Base-by-base conservation (phyloP, 1,140 invertebrate genomes). In the Maconellicoccus hirsutus region DNA sequence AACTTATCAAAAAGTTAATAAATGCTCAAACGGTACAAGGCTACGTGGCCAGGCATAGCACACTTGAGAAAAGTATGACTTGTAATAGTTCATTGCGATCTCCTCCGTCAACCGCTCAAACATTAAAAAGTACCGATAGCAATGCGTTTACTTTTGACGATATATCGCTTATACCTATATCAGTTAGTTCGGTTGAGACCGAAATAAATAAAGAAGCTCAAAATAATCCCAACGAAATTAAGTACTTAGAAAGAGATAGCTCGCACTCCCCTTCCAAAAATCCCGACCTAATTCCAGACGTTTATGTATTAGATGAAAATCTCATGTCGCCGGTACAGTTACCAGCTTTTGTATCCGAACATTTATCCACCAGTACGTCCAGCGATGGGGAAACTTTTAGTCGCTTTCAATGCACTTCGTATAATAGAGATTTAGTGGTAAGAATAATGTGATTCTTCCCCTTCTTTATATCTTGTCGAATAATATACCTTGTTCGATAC, bases 21-120 rank as follows among this genome's bases (percentile, higher is more conserved):
- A 80, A 86, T 75, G 89, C 90, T 38, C 91, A 88, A 69, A 93
- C 91, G 59, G 83, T 93, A 72, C 88, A 91, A 81, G 92, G 91
- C 61, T 93, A 92, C 79, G 91, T 89, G 23, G 90, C 90, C 33
- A 83, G 91, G 77, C 90, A 92, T 79, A 89, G 89, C 71, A 93
- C 93, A 78, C 85, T 93, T 77, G 85, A 89, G 39, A 93, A 93
- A 83, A 92, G 90, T 80, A 90, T 93, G 70, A 93, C 91, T 70
- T 93, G 93, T 80, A 89, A 93, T 79, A 83, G 90, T 78, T 92
- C 90, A 71, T 82, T 92, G 76, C 87, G 87, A 73, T 91, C 89
- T 75, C 89, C 89, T 70, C 89, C 90, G 16, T 73, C 75, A n/a
- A 72, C 71, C 19, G 52, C 70, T 21, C 69, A 8, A 21, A 70